Conservation (phyloP, 2,797 vertebrate species). For the Gastrophryne carolinensis region DNA sequence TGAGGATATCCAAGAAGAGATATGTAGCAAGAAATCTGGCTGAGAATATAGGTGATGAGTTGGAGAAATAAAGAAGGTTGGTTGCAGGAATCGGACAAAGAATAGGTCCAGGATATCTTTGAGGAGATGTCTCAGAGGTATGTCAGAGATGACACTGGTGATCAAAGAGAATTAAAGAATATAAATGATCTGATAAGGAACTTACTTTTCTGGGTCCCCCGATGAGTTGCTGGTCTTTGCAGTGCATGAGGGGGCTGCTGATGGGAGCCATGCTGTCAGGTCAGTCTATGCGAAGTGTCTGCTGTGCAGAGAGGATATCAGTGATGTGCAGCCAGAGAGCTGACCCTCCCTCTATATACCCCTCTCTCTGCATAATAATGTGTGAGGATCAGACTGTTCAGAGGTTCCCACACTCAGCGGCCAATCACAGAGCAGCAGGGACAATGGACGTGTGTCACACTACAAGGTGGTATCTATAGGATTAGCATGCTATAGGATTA, state of each 20-base stretch:
- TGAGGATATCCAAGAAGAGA: background rate
- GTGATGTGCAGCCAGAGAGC: background rate
- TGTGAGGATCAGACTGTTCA: slow-evolving; percentile 76
- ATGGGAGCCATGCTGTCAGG: slow-evolving; percentile 55
- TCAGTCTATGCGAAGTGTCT: background rate
- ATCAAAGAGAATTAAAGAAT: too few relatives aligned
- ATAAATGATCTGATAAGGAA: too few relatives aligned
- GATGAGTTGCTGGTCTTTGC: slow-evolving; percentile 55
- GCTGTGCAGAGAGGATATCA: background rate
- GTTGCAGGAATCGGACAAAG: too few relatives aligned
- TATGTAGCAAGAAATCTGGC: too few relatives aligned
- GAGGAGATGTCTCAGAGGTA: too few relatives aligned
- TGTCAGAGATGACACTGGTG: too few relatives aligned
- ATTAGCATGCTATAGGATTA: background rate
- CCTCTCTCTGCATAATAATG: slow-evolving; percentile 72
- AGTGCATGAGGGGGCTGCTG: slow-evolving; percentile 13
- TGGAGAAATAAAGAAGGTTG: too few relatives aligned
- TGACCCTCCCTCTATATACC: slow-evolving; percentile 76
- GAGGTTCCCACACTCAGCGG: slow-evolving; percentile 84
- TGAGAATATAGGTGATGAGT: too few relatives aligned
- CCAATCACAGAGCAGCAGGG: slow-evolving; percentile 69
- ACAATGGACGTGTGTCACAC: slow-evolving; percentile 59
- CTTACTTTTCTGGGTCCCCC: slow-evolving; percentile 65
- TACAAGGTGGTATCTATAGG: too few relatives aligned
- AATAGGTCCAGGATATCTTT: too few relatives aligned